Base-by-base conservation (phyloP, 30 jellyfish, hydroid and myxozoan genomes). In the Cassiopea xamachana region DNA sequence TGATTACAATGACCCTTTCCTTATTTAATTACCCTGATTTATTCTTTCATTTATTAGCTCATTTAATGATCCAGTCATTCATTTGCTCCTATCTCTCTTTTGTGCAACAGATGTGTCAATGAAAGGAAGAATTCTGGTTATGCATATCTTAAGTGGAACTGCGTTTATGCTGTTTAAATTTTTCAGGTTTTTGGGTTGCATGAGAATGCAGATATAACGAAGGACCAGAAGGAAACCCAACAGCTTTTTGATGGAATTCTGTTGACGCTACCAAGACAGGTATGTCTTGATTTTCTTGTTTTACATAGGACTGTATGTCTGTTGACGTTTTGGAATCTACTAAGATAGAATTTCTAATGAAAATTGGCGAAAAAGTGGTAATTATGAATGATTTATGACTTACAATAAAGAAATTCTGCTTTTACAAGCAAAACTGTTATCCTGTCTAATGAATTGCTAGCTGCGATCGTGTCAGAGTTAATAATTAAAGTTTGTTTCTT, bases 201-300 rank as follows among this genome's bases (percentile, higher is more conserved):
- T 74, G 96, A 81, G 62, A 89, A 89, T 70, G 96, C 96, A 4
- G 96, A 81, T 45, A 89, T 89, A 1, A 89, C 96, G 5, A 89
- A 89, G 49, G 96, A 89, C 68, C 92, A 81, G 79, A 89, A 89
- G 60, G 96, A 89, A 75, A 89, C 96, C 18, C 96, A 81, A 48
- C 92, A 89, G 46, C 67, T 89, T 14, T 89, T 89, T 89, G 96
- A 89, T 49, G 92, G 96, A 16, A 89, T 89, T 44, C 92, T 89
- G 17, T 75, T 72, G 69, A 89, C 96, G 3, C 50, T 89, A 7
- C 96, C 96, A 3, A 75, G 96, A 58, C 96, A 89, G 96, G 96
- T 88, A 18, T 7, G 88, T 51, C n/a, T 43, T 55, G 64, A 55
- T 6, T 55, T 3, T 55, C 12, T 55, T 55, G 64, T 55, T 55